Evolutionary conservation across 2,888 invertebrate species (phyloP).

Genomic region (Abrostola tripartita): DNA sequence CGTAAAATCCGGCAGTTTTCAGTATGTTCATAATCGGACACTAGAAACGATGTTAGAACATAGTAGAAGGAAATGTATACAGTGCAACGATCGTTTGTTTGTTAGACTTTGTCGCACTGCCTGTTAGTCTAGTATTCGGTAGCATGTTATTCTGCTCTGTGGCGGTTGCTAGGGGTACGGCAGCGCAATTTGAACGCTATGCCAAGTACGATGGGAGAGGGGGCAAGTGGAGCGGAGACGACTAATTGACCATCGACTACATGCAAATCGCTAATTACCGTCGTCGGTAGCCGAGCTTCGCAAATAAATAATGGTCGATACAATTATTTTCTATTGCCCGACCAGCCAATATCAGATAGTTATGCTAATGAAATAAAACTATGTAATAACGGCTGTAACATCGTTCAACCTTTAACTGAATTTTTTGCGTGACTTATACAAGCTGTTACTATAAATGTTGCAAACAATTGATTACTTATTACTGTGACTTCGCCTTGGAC

Average conservation of each 20-base stretch:
- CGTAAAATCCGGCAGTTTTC: slow-evolving; percentile 79
- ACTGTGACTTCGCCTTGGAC: slow-evolving; percentile 56
- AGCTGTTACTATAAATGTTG: slow-evolving; percentile 16
- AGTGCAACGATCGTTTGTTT: slow-evolving; percentile 10
- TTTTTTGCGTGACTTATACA: slow-evolving; percentile 41
- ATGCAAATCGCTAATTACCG: slow-evolving; percentile 81
- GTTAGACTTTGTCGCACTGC: slow-evolving; percentile 26
- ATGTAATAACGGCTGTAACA: slow-evolving; percentile 26
- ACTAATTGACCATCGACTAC: slow-evolving; percentile 80
- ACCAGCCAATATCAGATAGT: slow-evolving; percentile 45
- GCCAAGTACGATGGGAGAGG: slow-evolving; percentile 52
- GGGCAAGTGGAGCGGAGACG: slow-evolving; percentile 70
- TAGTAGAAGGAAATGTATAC: slow-evolving; percentile 14
- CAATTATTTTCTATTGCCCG: slow-evolving; percentile 64
- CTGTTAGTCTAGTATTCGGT: slow-evolving; percentile 16
- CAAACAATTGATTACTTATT: slow-evolving; percentile 41
- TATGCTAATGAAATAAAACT: slow-evolving; percentile 51
- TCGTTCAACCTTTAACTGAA: slow-evolving; percentile 17
- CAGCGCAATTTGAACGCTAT: slow-evolving; percentile 52
- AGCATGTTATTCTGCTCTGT: slow-evolving; percentile 44
- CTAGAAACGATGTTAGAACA: slow-evolving; percentile 26
- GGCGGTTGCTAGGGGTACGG: slow-evolving; percentile 43
- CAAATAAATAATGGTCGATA: slow-evolving; percentile 70
- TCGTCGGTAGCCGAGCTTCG: slow-evolving; percentile 65
- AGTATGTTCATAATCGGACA: slow-evolving; percentile 65